phyloP scores from a whole-genome alignment of 2,888 invertebrate species.

The Hirtodrosophila cameraria region DNA sequence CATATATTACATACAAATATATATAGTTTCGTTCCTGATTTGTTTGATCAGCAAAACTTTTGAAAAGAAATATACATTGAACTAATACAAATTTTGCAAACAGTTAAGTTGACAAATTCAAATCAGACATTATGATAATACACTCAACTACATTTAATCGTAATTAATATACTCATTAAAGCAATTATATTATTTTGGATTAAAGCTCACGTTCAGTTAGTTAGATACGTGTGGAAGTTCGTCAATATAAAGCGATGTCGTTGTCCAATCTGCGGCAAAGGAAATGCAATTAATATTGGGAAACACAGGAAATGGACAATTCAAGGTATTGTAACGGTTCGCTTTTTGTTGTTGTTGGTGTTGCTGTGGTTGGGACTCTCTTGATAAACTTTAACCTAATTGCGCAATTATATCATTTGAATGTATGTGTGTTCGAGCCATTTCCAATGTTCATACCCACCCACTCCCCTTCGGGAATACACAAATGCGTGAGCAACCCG shows the following conservation, averaged over 20 bases:
- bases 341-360: no score
- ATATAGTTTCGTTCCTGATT: no score
- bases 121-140: no score
- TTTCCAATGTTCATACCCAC: conserved; percentile 5
- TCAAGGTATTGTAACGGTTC: conserved; percentile 22
- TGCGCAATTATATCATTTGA: conserved; percentile 59
- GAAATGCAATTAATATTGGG: conserved; percentile 45
- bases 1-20: not conserved
- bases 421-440: conserved; percentile 40
- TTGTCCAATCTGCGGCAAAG: conserved; percentile 21
- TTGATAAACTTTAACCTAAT: conserved; percentile 47
- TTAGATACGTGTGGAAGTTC: not conserved
- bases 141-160: no score
- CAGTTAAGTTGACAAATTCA: no score
- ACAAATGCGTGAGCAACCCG: not conserved
- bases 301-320: conserved; percentile 27
- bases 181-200: no score
- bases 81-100: no score
- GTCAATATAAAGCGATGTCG: conserved; percentile 9
- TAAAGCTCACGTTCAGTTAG: no score
- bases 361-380: conserved; percentile 15
- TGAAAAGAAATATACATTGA: no score
- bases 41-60: no score
- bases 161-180: no score
- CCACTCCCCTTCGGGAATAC: conserved; percentile 18